Conservation (phyloP, 2,888 invertebrate species). For the Rutpela maculata region DNA sequence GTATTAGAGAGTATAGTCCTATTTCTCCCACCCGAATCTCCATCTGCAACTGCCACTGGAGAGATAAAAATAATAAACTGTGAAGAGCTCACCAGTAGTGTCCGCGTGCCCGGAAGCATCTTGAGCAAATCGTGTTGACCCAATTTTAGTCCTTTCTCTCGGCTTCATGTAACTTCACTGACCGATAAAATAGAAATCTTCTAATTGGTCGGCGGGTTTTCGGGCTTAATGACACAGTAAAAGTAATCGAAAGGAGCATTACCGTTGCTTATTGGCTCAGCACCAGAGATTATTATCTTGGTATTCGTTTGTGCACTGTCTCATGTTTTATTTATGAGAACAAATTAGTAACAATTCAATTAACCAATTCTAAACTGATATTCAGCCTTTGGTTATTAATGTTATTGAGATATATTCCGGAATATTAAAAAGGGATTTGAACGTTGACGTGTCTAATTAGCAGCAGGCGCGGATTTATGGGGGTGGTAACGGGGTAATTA, state of each 20-base stretch:
- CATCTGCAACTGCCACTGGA: conserved; percentile 2
- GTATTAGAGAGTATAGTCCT: conserved; percentile 12
- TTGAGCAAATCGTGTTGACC: conserved; percentile 55
- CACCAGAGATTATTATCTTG: conserved; percentile 29
- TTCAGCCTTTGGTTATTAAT: not conserved
- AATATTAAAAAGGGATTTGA: conserved; percentile 13
- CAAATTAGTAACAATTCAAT: conserved; percentile 23
- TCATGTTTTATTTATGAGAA: conserved; percentile 35
- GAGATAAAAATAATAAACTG: conserved; percentile 18
- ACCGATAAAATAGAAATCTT: conserved; percentile 68
- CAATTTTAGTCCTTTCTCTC: conserved; percentile 65
- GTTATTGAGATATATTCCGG: not conserved
- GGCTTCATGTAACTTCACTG: conserved; percentile 59
- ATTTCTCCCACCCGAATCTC: conserved; percentile 19
- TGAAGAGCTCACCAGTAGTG: conserved; percentile 32
- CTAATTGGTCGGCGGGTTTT: conserved; percentile 61
- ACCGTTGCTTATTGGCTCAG: conserved; percentile 37
- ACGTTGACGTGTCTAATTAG: not conserved
- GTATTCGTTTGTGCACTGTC: conserved; percentile 17
- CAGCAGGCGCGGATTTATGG: too few species aligned
- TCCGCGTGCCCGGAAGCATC: conserved; percentile 37
- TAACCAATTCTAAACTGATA: not conserved
- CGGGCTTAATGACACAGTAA: conserved; percentile 61
- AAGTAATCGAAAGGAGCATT: conserved; percentile 58
- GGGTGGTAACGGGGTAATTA: too few species aligned